These are phyloP conservation scores for Aurelia sp. DNA, from an alignment of 30 jellyfish, hydroid and myxozoan species.

Conservation along the genomic window DNA sequence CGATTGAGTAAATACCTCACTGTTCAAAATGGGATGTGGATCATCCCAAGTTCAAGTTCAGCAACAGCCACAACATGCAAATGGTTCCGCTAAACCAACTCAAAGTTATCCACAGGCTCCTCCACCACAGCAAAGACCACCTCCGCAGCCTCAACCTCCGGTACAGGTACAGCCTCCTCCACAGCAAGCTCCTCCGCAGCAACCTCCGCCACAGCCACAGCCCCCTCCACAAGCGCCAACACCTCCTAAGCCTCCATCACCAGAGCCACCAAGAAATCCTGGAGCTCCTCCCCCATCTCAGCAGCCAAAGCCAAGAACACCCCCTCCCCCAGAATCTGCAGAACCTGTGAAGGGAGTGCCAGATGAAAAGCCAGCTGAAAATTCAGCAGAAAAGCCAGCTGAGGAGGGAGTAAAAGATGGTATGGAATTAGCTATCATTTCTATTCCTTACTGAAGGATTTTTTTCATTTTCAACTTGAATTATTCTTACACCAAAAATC, in stretches of 20 bases:
- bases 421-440: no score
- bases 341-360: no score
- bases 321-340: no score
- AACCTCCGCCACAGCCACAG: conserved; percentile 42
- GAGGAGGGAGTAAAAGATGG: no score
- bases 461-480: no score
- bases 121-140: conserved; percentile 53
- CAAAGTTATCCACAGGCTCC: conserved; percentile 28
- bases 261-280: conserved; percentile 19
- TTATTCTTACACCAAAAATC: no score
- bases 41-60: conserved; percentile 37
- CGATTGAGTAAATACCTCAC: no score
- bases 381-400: no score
- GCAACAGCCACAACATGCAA: conserved; percentile 13
- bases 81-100: conserved; percentile 37
- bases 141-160: conserved; percentile 46
- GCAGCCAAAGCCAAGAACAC: conserved; percentile 4
- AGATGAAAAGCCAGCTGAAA: no score
- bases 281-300: conserved; percentile 2
- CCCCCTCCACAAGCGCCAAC: conserved; percentile 32
- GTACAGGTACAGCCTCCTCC: conserved; percentile 47
- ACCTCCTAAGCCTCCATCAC: conserved; percentile 9
- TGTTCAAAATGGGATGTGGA: conserved; percentile 37
- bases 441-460: no score
- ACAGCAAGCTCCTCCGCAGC: conserved; percentile 57